Base-by-base conservation (phyloP, 2,888 invertebrate genomes). In the Acrobeloides nanus region DNA sequence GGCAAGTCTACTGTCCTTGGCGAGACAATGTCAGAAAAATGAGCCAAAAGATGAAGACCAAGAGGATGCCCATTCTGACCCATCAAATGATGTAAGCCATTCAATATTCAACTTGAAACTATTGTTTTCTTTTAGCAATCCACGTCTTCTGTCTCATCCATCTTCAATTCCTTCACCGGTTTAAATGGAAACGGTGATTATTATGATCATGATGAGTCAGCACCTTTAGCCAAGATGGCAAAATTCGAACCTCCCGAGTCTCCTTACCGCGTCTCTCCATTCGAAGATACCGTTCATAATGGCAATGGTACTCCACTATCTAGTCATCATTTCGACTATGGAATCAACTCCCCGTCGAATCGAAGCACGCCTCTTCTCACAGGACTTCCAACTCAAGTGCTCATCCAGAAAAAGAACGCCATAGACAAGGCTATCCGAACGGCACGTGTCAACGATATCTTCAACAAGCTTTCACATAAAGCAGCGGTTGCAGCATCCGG, bases 361-460 rank as follows among this genome's bases (percentile, higher is more conserved):
- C 46, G 46, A 2, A 26, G 26, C 3, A 46, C 46, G 7, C 46
- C 46, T 7, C 46, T 32, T 18, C 6, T 17, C 15, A 37, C 12
- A n/a, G 24, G 31, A 23, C 23, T 38, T n/a, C 39, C 4, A 12
- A 46, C 44, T n/a, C 35, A 25, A 15, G 47, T 29, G 20, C 29
- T 34, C 17, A 20, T 38, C 6, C 44, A 56, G 38, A 29, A 33
- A 8, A 60, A 63, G 23, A 31, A 26, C 23, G 20, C 32, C 18
- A 27, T 58, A 34, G 52, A 51, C 34, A 57, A 38, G 39, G 52
- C 57, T 17, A 52, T 52, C 18, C 38, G 39, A 3, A 31, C 26
- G n/a, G 53, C 47, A 15, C 48, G 59, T 10, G 46, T 59, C 45
- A 59, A 53, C 38, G 42, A 35, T 39, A 51, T 59, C 32, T 40